These are phyloP conservation scores for Tuta absoluta DNA, from an alignment of 2,888 invertebrate genomes.

Conservation along the genomic window DNA sequence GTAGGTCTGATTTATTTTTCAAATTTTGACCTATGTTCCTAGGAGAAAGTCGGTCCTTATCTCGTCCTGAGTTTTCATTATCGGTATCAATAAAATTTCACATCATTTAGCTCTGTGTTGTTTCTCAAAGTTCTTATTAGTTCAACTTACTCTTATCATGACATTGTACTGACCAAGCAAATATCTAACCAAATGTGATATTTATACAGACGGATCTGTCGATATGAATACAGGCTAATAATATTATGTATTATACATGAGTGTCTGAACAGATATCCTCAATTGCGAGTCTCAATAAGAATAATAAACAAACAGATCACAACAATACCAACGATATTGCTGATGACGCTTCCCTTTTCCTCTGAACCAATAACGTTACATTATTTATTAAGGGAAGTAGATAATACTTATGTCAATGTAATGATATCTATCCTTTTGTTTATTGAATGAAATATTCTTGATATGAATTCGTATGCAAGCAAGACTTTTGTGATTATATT, in stretches of 20 bases:
- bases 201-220: constrained; percentile 34
- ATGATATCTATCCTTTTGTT: constrained; percentile 18
- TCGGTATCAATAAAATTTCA: too few relatives aligned
- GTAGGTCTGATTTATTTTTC: too few relatives aligned
- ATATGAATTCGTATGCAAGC: not conserved
- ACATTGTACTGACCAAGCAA: not conserved
- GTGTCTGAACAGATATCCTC: constrained; percentile 30
- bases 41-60: too few relatives aligned
- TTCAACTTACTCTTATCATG: too few relatives aligned
- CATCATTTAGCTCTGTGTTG: too few relatives aligned
- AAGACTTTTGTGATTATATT: not conserved
- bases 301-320: constrained; percentile 28
- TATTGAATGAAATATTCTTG: constrained; percentile 12
- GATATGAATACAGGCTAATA: constrained; percentile 24
- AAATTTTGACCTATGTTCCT: too few relatives aligned
- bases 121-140: too few relatives aligned
- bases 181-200: constrained; percentile 29
- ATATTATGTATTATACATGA: constrained; percentile 26
- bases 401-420: constrained; percentile 16
- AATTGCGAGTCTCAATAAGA: constrained; percentile 33
- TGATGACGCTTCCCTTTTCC: constrained; percentile 31
- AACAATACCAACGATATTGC: constrained; percentile 29
- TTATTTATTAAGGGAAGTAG: constrained; percentile 27
- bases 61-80: too few relatives aligned
- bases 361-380: constrained; percentile 22